These are phyloP conservation scores for Mallotus villosus DNA, from an alignment of 2,797 vertebrate genomes.

Conservation along the genomic window DNA sequence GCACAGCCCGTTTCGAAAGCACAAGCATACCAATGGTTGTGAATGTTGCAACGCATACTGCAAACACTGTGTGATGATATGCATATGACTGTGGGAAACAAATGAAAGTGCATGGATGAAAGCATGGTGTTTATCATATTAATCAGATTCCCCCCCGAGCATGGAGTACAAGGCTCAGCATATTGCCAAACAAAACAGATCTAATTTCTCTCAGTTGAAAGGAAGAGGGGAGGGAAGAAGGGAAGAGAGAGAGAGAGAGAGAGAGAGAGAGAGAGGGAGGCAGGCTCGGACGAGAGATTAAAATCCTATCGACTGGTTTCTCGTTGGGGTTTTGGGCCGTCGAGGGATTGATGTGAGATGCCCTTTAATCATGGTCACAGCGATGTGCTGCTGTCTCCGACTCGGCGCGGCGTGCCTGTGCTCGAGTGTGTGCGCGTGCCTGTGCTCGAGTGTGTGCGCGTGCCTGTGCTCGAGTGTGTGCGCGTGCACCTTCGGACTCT, in stretches of 20 bases:
- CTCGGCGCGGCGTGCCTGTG: neutral
- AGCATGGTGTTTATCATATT: constrained; percentile 42
- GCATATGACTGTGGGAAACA: constrained; percentile 22
- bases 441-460: no score
- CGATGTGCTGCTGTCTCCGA: neutral
- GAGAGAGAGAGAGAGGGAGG: neutral
- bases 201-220: constrained; percentile 10
- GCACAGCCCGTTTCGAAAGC: neutral
- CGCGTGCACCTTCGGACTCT: neutral
- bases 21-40: neutral
- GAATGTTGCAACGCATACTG: neutral
- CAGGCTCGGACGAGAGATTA: constrained; percentile 9
- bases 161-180: constrained; percentile 23
- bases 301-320: constrained; percentile 4
- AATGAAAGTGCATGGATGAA: constrained; percentile 48
- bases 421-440: neutral
- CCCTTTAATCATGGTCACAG: neutral
- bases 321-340: neutral
- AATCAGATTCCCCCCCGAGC: constrained; percentile 21
- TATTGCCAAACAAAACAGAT: constrained; percentile 6
- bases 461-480: neutral
- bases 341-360: neutral
- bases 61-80: constrained; percentile 16
- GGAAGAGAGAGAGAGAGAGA: no score
- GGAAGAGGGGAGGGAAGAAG: neutral